Evolutionary conservation across 1,140 invertebrate species (phyloP).

Genomic region (Pararge aegeria): DNA sequence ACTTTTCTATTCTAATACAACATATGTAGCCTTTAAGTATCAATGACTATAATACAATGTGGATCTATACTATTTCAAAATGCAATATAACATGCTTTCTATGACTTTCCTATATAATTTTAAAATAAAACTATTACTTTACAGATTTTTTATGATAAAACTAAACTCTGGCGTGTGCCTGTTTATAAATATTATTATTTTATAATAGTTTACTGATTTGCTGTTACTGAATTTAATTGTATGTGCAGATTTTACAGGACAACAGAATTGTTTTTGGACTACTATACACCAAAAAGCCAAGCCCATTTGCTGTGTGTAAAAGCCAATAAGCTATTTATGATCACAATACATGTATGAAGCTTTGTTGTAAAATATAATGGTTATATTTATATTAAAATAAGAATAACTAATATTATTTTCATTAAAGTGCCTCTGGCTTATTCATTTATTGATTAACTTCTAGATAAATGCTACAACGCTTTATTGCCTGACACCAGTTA

Average conservation of each 20-base stretch:
- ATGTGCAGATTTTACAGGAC: too few species aligned
- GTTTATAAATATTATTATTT: too few species aligned
- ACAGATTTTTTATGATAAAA: not conserved
- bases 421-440: too few species aligned
- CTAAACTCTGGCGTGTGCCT: not conserved
- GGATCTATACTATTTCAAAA: constrained; percentile 14
- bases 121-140: not conserved
- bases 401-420: too few species aligned
- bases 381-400: too few species aligned
- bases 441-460: too few species aligned
- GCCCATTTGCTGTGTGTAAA: not conserved
- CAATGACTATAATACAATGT: constrained; percentile 1
- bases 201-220: too few species aligned
- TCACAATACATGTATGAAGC: not conserved
- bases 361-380: not conserved
- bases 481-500: too few species aligned
- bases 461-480: too few species aligned
- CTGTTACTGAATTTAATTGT: too few species aligned
- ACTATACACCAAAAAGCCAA: too few species aligned
- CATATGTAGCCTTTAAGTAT: not conserved
- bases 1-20: constrained; percentile 6
- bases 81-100: constrained; percentile 15
- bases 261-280: not conserved
- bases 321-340: not conserved
- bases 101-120: constrained; percentile 2